phyloP scores from a whole-genome alignment of 1,140 invertebrate species.

The Anastatus disparis region DNA sequence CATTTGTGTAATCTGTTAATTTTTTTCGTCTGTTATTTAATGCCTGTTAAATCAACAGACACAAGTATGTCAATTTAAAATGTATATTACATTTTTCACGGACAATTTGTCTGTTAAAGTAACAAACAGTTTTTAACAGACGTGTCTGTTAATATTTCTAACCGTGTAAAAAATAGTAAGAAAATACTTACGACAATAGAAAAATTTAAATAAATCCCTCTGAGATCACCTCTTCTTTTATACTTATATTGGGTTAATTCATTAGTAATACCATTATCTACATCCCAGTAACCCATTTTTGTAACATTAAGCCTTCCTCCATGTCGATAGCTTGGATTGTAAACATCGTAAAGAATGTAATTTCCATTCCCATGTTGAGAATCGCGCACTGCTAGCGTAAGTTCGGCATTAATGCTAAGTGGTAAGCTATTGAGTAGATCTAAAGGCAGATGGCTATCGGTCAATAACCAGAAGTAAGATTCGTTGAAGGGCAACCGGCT shows the following conservation, averaged over 20 bases:
- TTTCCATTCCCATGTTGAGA: not conserved
- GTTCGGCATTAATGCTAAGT: constrained; percentile 51
- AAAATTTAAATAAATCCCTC: constrained; percentile 65
- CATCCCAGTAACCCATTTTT: constrained; percentile 63
- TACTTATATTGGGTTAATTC: constrained; percentile 59
- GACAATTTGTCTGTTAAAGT: too few relatives aligned
- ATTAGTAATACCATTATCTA: constrained; percentile 53
- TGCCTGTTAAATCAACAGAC: too few relatives aligned
- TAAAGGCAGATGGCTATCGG: constrained; percentile 29
- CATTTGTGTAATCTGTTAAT: too few relatives aligned
- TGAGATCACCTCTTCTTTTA: constrained; percentile 66
- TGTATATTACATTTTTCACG: too few relatives aligned
- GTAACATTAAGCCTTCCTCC: constrained; percentile 65
- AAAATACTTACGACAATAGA: constrained; percentile 61
- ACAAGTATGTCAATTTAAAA: too few relatives aligned
- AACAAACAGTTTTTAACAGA: too few relatives aligned
- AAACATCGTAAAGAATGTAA: constrained; percentile 53
- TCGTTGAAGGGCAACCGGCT: constrained; percentile 47
- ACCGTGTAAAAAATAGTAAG: too few relatives aligned
- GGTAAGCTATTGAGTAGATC: constrained; percentile 45
- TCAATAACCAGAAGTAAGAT: constrained; percentile 56
- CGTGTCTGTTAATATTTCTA: too few relatives aligned
- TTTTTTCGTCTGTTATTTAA: too few relatives aligned
- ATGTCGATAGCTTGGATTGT: constrained; percentile 67
- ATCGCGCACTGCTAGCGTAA: constrained; percentile 40